These are phyloP conservation scores for Hyperoplus lanceolatus DNA, from an alignment of 2,797 vertebrate species.

Conservation along the genomic window DNA sequence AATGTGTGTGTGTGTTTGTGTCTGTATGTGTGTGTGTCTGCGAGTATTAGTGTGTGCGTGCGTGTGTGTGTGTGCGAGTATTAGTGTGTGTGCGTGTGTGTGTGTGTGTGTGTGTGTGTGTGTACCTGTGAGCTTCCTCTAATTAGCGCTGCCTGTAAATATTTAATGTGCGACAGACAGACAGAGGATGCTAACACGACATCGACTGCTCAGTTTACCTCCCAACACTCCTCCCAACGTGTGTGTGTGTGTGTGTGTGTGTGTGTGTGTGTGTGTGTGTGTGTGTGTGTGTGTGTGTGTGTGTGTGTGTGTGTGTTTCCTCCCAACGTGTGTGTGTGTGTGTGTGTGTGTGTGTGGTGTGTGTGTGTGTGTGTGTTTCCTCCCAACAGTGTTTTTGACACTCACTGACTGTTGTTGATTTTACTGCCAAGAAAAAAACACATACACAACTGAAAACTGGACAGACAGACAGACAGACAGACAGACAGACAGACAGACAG, in stretches of 20 bases:
- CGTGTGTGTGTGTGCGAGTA: conserved; percentile 11
- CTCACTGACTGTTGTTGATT: background rate
- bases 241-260: too few relatives aligned
- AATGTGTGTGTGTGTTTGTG: background rate
- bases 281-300: too few relatives aligned
- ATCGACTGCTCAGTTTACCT: background rate
- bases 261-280: too few relatives aligned
- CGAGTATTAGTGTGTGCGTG: background rate
- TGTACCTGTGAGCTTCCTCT: conserved; percentile 24
- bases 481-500: too few relatives aligned
- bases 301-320: too few relatives aligned
- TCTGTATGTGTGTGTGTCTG: conserved; percentile 17
- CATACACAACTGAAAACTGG: too few relatives aligned
- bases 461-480: too few relatives aligned
- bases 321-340: too few relatives aligned
- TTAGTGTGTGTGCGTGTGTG: conserved; percentile 2
- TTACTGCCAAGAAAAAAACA: background rate
- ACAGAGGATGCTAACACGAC: conserved; percentile 32
- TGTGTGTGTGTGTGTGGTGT: too few relatives aligned
- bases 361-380: too few relatives aligned
- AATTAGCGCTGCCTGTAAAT: conserved; percentile 61
- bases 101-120: conserved; percentile 27
- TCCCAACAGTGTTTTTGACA: background rate
- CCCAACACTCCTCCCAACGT: background rate
- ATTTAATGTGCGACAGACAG: conserved; percentile 47